Evolutionary conservation across 2,113 vertebrate genomes (phyloP), one percentile per base, ranked within the genome.

Genomic region (Anoura caudifer): DNA sequence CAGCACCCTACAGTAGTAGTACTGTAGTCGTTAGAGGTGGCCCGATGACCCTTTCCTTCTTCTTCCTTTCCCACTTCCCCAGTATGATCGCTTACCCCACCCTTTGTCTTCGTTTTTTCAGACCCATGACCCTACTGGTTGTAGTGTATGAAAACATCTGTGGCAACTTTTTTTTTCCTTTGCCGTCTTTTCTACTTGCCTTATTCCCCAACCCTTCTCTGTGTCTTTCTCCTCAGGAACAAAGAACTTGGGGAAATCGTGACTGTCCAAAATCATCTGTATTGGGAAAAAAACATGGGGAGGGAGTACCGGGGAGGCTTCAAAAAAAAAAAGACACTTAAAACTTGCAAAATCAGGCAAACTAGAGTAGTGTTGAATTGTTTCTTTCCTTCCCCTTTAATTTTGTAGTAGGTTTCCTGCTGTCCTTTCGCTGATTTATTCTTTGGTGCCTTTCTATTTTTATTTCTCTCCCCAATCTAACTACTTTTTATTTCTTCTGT

Each of bases 11-110:
- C 98, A 95, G 98, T 99, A 98, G 98, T 98, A 99, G 98, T 99
- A 96, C 99, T 98, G 98, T 99, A 99, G 99, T 99, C 94, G 87
- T 97, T 99, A 99, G 99, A 98, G 99, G 99, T 98, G 99, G 98
- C 98, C 85, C 98, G 92, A 97, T 98, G 98, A 97, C 97, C 98
- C 93, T 88, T 95, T 98, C 97, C 97, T 41, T 94, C 97, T 96
- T 92, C 97, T 93, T 97, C 97, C 95, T 63, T 97, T 77, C 94
- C 97, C 94, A 87, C 87, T 96, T 95, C 80, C 97, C 97, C 63
- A 85, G 79, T 97, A 96, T 90, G 91, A 94, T 84, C 88, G 43
- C 95, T 97, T 22, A 94, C 94, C 97, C 96, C 65, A 84, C 90
- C 97, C 97, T 89, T 95, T 87, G 96, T 98, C 97, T 77, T 90